Percentiles rank a stretch among this genome's conserved stretches.
These are phyloP conservation scores for Microcaecilia unicolor DNA, from an alignment of 2,797 vertebrate species.

Conservation along the genomic window DNA sequence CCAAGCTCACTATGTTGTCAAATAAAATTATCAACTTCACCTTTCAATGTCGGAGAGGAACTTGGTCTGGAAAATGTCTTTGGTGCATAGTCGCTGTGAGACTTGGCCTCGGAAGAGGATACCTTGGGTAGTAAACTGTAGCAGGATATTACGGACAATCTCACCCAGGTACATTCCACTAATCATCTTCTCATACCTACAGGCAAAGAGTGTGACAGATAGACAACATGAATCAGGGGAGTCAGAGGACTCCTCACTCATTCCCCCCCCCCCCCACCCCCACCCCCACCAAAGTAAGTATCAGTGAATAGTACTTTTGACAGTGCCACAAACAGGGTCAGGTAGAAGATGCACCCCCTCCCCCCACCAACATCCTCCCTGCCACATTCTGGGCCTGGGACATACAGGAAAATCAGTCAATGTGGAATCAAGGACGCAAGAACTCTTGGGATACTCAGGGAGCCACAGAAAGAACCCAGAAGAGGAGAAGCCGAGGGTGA, in stretches of 20 bases:
- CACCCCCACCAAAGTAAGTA: no score
- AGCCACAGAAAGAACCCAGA: no score
- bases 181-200: conserved; percentile 65
- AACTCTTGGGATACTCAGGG: no score
- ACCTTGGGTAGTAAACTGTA: conserved; percentile 31
- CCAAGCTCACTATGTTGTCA: not conserved
- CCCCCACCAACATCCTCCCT: no score
- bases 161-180: conserved; percentile 64
- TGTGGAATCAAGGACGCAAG: no score
- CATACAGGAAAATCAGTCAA: no score
- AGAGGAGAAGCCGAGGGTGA: no score
- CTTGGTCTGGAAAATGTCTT: conserved; percentile 52
- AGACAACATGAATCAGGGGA: not conserved
- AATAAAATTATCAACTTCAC: conserved; percentile 19
- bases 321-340: no score
- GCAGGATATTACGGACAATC: conserved; percentile 52
- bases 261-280: not conserved
- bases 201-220: not conserved
- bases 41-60: conserved; percentile 53
- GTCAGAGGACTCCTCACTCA: not conserved
- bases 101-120: conserved; percentile 43
- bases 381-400: no score
- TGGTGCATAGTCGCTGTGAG: conserved; percentile 32
- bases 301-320: no score
- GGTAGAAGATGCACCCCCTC: no score